Percentiles rank a stretch among this genome's conserved stretches.
These are phyloP conservation scores for Diprion similis DNA, from an alignment of 1,140 invertebrate genomes.

Conservation along the genomic window DNA sequence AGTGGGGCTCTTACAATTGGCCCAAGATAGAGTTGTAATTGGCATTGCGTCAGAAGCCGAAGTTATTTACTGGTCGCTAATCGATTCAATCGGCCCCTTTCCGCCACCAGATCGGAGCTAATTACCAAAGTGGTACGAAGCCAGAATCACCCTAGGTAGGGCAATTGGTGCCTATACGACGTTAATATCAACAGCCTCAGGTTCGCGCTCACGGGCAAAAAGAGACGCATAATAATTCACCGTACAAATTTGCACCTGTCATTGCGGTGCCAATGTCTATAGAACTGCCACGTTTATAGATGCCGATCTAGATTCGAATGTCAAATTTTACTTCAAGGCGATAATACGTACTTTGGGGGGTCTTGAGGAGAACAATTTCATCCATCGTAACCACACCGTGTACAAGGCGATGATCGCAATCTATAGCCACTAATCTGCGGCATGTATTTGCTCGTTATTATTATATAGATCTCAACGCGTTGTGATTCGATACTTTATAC, in stretches of 20 bases:
- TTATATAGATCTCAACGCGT: neutral
- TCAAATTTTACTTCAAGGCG: neutral
- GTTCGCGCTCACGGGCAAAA: neutral
- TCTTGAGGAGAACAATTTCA: neutral
- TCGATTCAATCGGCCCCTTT: constrained; percentile 3
- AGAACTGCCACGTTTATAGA: neutral
- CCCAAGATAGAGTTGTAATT: neutral
- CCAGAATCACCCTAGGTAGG: neutral
- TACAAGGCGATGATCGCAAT: neutral
- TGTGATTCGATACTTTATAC: neutral
- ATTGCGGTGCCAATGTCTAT: neutral
- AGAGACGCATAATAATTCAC: neutral
- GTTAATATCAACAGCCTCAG: neutral
- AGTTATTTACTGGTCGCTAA: neutral
- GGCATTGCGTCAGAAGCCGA: neutral
- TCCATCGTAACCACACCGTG: neutral
- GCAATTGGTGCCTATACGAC: neutral
- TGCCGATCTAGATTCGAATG: neutral
- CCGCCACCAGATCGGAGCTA: neutral
- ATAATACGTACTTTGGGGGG: neutral
- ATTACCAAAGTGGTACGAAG: neutral
- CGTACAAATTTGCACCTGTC: neutral
- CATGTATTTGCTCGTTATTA: too few relatives aligned
- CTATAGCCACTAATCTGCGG: too few relatives aligned
- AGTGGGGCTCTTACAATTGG: too few relatives aligned